Base-by-base conservation (phyloP, 2,797 vertebrate species). In the Decapterus maruadsi region DNA sequence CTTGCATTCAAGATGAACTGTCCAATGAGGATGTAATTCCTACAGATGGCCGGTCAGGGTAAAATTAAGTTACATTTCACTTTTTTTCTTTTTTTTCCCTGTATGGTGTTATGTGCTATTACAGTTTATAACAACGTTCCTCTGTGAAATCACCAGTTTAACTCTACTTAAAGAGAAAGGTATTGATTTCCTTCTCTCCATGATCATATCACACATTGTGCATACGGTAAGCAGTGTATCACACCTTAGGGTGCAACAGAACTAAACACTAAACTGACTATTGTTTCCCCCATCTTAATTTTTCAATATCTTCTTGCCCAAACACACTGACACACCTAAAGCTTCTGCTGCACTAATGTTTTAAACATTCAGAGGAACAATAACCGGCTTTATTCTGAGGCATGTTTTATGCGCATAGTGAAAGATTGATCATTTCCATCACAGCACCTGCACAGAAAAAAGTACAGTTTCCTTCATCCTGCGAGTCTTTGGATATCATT, bases 371-470 rank as follows among this genome's bases (percentile, higher is more conserved):
- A 75, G 62, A 56, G 62, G 77, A 64, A 75, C 58, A 84, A 75
- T 65, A 71, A 77, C 59, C 38, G 68, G 9, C 40, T 20, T 73
- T 38, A 68, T 72, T 63, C 38, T 79, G 62, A 80, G 46, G 11
- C 8, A 31, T 20, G 48, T 75, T 84, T 80, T 72, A 78, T 72
- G 75, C 57, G 58, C 68, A 83, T 42, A 40, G 54, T 55, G 51
- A 80, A 78, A 62, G 45, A 80, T n/a, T 85, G 77, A 87, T 84
- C 45, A 77, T 86, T 78, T 84, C 68, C 66, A 76, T 69, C 58
- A 61, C 56, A 74, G 57, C 56, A 73, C 68, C 36, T 22, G 62
- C 62, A 64, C 42, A 42, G 34, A 78, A 36, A 71, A 80, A 81
- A 74, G 50, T 51, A 56, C 1, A 51, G 8, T 68, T 78, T 72